Evolutionary conservation across 2,113 vertebrate genomes (phyloP), one percentile per base, ranked within the genome.

Genomic region (Pseudopodoces humilis): DNA sequence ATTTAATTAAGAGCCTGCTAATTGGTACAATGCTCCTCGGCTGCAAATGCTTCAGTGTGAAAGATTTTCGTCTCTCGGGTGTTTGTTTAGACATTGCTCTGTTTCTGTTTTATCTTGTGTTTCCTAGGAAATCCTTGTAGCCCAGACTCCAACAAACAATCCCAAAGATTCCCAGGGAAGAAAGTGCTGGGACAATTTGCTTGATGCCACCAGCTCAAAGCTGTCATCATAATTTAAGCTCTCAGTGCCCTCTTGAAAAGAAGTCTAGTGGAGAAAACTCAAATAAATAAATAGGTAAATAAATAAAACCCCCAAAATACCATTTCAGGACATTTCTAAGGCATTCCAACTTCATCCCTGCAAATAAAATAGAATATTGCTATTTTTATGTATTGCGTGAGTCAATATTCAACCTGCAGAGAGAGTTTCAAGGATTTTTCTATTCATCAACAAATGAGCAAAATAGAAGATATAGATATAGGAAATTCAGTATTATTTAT

Each of bases 1-100:
- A 88, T 89, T 97, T 97, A 97, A 98, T 97, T 94, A 97, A 96
- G 88, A 96, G 76, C 68, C 88, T 20, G 62, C 91, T 97, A 93
- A 97, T 95, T 86, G 88, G 90, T 82, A 85, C 86, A 87, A 92
- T 56, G 65, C n/a, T 91, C 65, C 92, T 92, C 41, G 46, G 53
- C 83, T 90, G 94, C 83, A 85, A 96, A 94, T 13, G 95, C 82
- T 81, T 86, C 24, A 53, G 90, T 85, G 28, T 43, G 94, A 94
- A 94, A 90, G 96, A 91, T 91, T 96, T 91, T 31, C 19, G 60
- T 90, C 96, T 88, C 94, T 71, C 8, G 94, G 88, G 94, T 69
- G 63, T 95, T 94, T 79, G 75, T 79, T 95, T 89, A 78, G 75
- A 88, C 25, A 39, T 30, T 52, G 91, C 58, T 95, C 81, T 93